Conservation (phyloP, 2,113 vertebrate species). For the Butorides virescens region DNA sequence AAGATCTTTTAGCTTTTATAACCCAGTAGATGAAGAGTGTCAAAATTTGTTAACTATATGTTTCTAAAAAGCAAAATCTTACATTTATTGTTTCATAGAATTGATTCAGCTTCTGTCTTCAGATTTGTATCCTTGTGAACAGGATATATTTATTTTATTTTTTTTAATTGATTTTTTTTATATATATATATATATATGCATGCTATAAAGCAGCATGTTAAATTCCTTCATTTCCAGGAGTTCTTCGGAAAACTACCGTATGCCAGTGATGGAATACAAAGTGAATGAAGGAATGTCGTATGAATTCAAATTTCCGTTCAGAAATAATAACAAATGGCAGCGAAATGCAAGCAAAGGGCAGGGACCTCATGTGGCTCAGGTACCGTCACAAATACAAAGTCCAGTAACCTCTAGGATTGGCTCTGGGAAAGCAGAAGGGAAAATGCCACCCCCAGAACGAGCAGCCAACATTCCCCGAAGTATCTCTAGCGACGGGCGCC, state of each 20-base stretch:
- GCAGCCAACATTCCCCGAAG: conserved; percentile 88
- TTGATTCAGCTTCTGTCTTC: neutral
- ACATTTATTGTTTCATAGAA: neutral
- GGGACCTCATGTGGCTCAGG: conserved; percentile 84
- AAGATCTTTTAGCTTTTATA: neutral
- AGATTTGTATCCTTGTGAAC: neutral
- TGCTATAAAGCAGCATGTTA: neutral
- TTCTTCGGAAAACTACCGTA: conserved; percentile 92
- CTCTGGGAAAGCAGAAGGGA: conserved; percentile 78
- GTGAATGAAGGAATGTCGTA: conserved; percentile 91
- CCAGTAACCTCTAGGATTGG: conserved; percentile 72
- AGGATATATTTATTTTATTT: neutral
- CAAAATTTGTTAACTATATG: neutral
- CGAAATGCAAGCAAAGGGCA: conserved; percentile 82
- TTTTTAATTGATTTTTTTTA: neutral
- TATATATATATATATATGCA: too few species aligned
- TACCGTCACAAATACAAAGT: conserved; percentile 84
- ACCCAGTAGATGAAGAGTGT: neutral
- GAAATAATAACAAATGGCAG: conserved; percentile 92
- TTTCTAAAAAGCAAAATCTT: neutral
- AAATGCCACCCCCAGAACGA: conserved; percentile 83
- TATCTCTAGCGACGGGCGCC: conserved; percentile 92
- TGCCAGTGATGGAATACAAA: conserved; percentile 96
- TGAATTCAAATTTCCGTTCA: conserved; percentile 93
- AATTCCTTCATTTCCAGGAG: conserved; percentile 74